These are phyloP conservation scores for Drosophila grimshawi DNA, from an alignment of 1,140 invertebrate genomes.

Conservation along the genomic window DNA sequence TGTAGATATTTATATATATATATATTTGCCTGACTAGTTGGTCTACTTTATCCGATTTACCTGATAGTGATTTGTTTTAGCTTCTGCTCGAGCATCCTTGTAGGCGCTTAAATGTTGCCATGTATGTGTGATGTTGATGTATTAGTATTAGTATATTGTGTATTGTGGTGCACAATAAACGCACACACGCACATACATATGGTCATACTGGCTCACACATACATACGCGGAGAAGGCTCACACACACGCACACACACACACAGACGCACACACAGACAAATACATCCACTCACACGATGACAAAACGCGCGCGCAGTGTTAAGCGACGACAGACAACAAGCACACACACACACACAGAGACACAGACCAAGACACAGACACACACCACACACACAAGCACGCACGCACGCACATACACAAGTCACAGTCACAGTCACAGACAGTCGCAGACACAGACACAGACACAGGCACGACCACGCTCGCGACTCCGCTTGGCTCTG, in stretches of 20 bases:
- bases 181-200: slow-evolving; percentile 53
- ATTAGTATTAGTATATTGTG: slow-evolving; percentile 43
- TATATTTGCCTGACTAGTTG: slow-evolving; percentile 29
- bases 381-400: slow-evolving; percentile 33
- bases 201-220: slow-evolving; percentile 57
- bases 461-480: slow-evolving; percentile 50
- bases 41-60: slow-evolving; percentile 48
- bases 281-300: slow-evolving; percentile 22
- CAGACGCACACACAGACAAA: background rate
- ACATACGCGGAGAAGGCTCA: too few species aligned
- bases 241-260: slow-evolving; percentile 7
- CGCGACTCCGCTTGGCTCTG: slow-evolving; percentile 57
- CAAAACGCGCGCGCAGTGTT: slow-evolving; percentile 69
- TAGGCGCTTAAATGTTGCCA: slow-evolving; percentile 34
- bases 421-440: slow-evolving; percentile 24
- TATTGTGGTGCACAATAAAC: slow-evolving; percentile 59
- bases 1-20: slow-evolving; percentile 5
- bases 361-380: slow-evolving; percentile 29
- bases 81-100: slow-evolving; percentile 38
- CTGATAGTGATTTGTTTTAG: slow-evolving; percentile 47
- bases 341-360: slow-evolving; percentile 17
- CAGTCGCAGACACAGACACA: slow-evolving; percentile 32
- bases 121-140: slow-evolving; percentile 35
- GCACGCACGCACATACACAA: slow-evolving; percentile 29
- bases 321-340: slow-evolving; percentile 63